A percentile compares a stretch with the other conserved stretches of the same genome.
Evolutionary conservation across 1,140 invertebrate genomes (phyloP).

Genomic region (Sipha flava): DNA sequence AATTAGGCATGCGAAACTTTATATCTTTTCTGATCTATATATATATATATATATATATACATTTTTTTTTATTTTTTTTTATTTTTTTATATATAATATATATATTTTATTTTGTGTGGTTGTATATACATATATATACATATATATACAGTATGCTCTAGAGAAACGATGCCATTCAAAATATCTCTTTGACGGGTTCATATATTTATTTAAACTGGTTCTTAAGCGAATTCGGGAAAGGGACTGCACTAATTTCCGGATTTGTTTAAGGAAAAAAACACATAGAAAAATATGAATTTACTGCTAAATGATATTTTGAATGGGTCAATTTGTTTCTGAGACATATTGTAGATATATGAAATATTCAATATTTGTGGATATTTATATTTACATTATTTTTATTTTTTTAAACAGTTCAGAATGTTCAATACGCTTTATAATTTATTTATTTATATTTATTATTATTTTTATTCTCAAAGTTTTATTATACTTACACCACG

Average conservation of each 20-base stretch:
- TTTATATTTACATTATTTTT: constrained; percentile 32
- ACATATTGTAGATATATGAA: neutral
- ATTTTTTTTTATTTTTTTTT: constrained; percentile 29
- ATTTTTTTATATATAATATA: constrained; percentile 8
- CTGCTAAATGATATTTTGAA: neutral
- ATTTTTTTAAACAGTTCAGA: constrained; percentile 30
- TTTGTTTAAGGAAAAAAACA: neutral
- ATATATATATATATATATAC: neutral
- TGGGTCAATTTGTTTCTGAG: neutral
- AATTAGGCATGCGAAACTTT: constrained; percentile 31
- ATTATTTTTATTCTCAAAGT: constrained; percentile 34
- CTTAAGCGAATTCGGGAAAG: neutral
- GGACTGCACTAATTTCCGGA: neutral
- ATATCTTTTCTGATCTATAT: constrained; percentile 26
- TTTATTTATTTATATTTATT: constrained; percentile 35
- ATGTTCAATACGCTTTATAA: constrained; percentile 34
- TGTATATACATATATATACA: constrained; percentile 25
- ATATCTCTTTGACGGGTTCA: neutral
- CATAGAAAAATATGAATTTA: no score
- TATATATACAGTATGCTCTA: constrained; percentile 19
- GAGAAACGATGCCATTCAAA: neutral
- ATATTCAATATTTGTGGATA: constrained; percentile 28
- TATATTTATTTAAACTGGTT: neutral
- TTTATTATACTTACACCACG: constrained; percentile 25
- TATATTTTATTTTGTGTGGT: constrained; percentile 31